These are phyloP conservation scores for Euspilapteryx auroguttella DNA, from an alignment of 2,888 invertebrate species.

Conservation along the genomic window DNA sequence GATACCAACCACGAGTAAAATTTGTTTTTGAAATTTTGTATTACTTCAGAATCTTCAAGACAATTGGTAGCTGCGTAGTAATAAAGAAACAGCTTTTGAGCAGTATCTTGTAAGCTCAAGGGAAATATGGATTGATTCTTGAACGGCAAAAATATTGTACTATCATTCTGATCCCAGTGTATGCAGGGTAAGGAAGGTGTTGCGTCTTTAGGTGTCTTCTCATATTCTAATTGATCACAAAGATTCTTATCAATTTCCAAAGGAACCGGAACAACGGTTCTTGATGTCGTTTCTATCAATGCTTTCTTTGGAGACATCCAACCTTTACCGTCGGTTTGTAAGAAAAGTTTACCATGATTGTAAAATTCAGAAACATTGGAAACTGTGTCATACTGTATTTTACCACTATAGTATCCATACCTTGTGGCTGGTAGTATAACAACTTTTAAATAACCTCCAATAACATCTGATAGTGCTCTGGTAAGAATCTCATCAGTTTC, in stretches of 20 bases:
- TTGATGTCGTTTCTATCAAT: not conserved
- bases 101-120: conserved; percentile 18
- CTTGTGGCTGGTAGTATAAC: conserved; percentile 63
- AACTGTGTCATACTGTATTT: conserved; percentile 53
- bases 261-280: conserved; percentile 7
- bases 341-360: conserved; percentile 56
- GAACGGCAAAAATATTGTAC: conserved; percentile 65
- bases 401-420: conserved; percentile 65
- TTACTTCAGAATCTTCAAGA: conserved; percentile 28
- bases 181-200: conserved; percentile 61
- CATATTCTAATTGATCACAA: no score
- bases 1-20: no score
- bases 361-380: conserved; percentile 56
- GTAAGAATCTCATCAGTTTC: conserved; percentile 20
- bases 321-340: conserved; percentile 60
- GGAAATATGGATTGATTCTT: conserved; percentile 26
- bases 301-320: conserved; percentile 50
- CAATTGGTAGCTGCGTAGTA: conserved; percentile 58
- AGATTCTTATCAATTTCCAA: no score
- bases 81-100: conserved; percentile 53
- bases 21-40: no score
- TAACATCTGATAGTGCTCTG: conserved; percentile 40
- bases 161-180: conserved; percentile 51
- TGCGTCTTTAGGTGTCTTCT: conserved; percentile 19
- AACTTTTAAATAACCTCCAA: conserved; percentile 64